Percentiles rank a stretch among this genome's conserved stretches.
These are phyloP conservation scores for Xanthia icteritia DNA, from an alignment of 2,888 invertebrate species.

Conservation along the genomic window DNA sequence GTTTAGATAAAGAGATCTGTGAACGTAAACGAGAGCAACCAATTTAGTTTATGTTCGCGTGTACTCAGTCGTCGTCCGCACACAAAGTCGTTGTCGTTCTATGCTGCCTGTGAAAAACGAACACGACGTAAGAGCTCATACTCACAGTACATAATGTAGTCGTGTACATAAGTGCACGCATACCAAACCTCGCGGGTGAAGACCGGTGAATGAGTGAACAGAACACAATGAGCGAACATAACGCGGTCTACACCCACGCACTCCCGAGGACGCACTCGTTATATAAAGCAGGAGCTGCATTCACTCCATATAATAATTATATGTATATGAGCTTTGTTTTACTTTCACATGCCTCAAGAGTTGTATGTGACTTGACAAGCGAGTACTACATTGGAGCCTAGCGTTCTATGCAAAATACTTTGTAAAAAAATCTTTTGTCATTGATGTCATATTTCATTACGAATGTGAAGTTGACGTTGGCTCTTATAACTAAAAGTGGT, in stretches of 20 bases:
- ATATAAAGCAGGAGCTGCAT: conserved; percentile 17
- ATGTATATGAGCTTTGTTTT: conserved; percentile 42
- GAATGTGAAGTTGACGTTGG: background rate
- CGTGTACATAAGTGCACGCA: conserved; percentile 17
- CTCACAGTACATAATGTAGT: conserved; percentile 12
- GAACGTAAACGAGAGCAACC: background rate
- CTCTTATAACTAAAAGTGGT: background rate
- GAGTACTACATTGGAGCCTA: background rate
- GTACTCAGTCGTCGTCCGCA: background rate
- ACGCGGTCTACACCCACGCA: conserved; percentile 14
- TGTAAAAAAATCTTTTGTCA: background rate
- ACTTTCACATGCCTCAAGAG: conserved; percentile 14
- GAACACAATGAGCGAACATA: conserved; percentile 29
- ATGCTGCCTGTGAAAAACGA: background rate
- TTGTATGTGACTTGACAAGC: conserved; percentile 1
- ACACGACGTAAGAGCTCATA: background rate
- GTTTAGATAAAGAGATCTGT: background rate
- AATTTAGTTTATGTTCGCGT: background rate
- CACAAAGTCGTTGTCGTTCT: background rate
- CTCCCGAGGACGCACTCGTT: conserved; percentile 1
- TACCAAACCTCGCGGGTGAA: conserved; percentile 20
- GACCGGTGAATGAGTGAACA: conserved; percentile 32
- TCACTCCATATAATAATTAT: conserved; percentile 21
- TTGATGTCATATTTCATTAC: background rate
- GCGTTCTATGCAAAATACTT: background rate